Conservation (phyloP, 2,888 invertebrate genomes). For the Thera obeliscata region DNA sequence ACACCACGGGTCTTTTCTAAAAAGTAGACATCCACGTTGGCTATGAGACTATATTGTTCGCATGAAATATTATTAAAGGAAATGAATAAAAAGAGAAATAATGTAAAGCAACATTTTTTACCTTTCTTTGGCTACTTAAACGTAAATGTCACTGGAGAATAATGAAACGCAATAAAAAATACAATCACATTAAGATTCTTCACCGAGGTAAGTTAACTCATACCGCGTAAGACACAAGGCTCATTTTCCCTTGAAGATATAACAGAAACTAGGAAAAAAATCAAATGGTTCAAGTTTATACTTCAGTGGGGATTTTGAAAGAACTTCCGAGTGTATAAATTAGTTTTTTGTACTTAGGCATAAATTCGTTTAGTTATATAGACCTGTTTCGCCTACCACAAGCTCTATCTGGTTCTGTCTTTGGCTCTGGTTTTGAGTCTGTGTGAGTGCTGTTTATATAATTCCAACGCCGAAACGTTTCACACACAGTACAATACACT, state of each 20-base stretch:
- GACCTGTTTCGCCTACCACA: too few species aligned
- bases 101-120: conserved; percentile 28
- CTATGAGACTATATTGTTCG: background rate
- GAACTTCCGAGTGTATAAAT: conserved; percentile 29
- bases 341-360: conserved; percentile 22
- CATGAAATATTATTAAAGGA: conserved; percentile 5
- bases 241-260: conserved; percentile 7
- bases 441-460: too few species aligned
- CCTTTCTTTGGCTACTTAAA: conserved; percentile 35
- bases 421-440: too few species aligned
- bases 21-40: background rate
- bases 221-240: conserved; percentile 24
- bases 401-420: too few species aligned
- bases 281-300: conserved; percentile 28
- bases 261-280: conserved; percentile 18
- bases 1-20: background rate
- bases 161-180: conserved; percentile 59
- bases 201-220: conserved; percentile 22
- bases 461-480: too few species aligned
- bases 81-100: conserved; percentile 23
- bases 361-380: conserved; percentile 1
- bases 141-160: conserved; percentile 51
- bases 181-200: conserved; percentile 53
- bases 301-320: conserved; percentile 23
- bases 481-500: too few species aligned